These are phyloP conservation scores for Cyprinodon tularosa DNA, from an alignment of 2,113 vertebrate species.

Conservation along the genomic window DNA sequence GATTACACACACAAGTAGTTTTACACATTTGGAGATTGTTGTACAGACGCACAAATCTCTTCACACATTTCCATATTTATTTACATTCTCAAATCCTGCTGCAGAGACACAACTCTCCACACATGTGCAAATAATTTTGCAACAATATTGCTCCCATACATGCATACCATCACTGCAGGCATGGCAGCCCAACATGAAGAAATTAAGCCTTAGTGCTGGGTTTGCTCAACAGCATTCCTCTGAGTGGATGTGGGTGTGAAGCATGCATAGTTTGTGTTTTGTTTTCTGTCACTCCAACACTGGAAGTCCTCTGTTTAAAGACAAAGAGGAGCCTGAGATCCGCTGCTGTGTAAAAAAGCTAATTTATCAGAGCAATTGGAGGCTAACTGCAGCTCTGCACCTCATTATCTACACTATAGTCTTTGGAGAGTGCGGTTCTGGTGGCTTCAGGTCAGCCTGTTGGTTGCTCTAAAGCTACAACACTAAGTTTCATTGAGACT, in stretches of 20 bases:
- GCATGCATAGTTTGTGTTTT: not conserved
- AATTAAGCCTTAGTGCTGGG: not conserved
- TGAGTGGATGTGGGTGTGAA: conserved; percentile 25
- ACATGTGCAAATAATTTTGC: too few species aligned
- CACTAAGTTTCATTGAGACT: too few species aligned
- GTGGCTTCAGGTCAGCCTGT: not conserved
- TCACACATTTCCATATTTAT: too few species aligned
- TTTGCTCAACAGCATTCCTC: conserved; percentile 11
- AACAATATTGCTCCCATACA: conserved; percentile 6
- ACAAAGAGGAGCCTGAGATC: not conserved
- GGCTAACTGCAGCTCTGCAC: not conserved
- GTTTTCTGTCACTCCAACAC: not conserved
- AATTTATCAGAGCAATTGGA: not conserved
- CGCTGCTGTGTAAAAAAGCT: not conserved
- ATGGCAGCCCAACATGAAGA: not conserved
- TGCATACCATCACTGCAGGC: conserved; percentile 16
- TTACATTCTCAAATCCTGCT: too few species aligned
- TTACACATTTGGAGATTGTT: too few species aligned
- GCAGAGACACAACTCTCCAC: too few species aligned
- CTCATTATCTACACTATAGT: not conserved
- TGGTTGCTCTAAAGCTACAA: too few species aligned
- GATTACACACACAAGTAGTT: too few species aligned
- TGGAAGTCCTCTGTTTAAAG: not conserved
- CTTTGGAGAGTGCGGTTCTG: not conserved
- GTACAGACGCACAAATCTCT: too few species aligned